Evolutionary conservation across 1,140 invertebrate genomes (phyloP), one percentile per base, ranked within the genome.

Genomic region (Heliconius congener): DNA sequence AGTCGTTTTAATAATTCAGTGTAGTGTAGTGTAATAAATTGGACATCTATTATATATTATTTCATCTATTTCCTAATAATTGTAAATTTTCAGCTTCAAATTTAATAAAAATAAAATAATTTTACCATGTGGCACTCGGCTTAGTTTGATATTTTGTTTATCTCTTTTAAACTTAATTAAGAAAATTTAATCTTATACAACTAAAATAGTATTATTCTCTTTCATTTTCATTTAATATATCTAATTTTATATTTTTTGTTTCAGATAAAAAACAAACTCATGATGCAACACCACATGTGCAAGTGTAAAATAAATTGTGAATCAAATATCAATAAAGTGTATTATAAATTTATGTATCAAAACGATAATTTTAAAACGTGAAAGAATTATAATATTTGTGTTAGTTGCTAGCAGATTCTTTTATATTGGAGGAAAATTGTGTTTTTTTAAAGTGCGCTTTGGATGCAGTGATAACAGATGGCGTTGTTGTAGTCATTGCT

Each of bases 401-500:
- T 83, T 82, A 81, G 82, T 84, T 80, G 71, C 73, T 76, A 66
- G 74, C 81, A 76, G 73, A 80, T 76, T 76, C 42, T 80, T 73
- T 57, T 75, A 52, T 52, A 18, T 52, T 52, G 50, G 34, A 77
- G 39, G 76, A 80, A 60, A 60, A 78, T 76, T 85, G 89, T 89
- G 85, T 82, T 85, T 85, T 52, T 60, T 81, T 86, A 87, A 86
- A 86, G 89, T 91, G 92, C 86, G 83, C 84, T 87, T 92, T 94
- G 92, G 92, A 94, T 94, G 92, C 92, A 94, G 92, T 94, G 92
- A 82, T 91, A 76, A 85, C 86, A 94, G 91, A 90, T 93, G 89
- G 89, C 88, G 89, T 86, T 89, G 86, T 85, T 89, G 78, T 85
- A 80, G 84, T 86, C 86, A 83, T 91, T 89, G 88, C 85, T 91